Conservation (phyloP, 1,140 invertebrate genomes). For the Brachionus angularis region DNA sequence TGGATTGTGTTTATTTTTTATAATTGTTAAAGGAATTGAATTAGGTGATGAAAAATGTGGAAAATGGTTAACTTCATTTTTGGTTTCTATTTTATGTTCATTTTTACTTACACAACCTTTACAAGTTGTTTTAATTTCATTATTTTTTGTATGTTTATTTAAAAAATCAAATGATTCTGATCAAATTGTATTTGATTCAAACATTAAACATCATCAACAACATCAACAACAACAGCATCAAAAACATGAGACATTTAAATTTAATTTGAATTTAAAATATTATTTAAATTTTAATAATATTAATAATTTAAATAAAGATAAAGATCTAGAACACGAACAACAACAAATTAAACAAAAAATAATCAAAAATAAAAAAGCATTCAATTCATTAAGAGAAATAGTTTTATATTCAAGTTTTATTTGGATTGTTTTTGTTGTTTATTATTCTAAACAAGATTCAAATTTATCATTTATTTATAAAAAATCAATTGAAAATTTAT, state of each 20-base stretch:
- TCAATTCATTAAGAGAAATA: slow-evolving; percentile 50
- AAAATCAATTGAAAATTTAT: too few relatives aligned
- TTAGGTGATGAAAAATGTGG: slow-evolving; percentile 62
- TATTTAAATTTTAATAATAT: slow-evolving; percentile 58
- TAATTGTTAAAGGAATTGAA: slow-evolving; percentile 61
- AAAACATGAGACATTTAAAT: neutral
- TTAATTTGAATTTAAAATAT: too few relatives aligned
- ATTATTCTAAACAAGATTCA: neutral
- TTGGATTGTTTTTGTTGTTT: neutral
- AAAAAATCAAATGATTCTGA: slow-evolving; percentile 59
- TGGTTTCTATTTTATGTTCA: slow-evolving; percentile 62
- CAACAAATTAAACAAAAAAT: too few relatives aligned
- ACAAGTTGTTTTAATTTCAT: slow-evolving; percentile 59
- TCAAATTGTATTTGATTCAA: too few relatives aligned
- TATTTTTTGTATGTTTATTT: slow-evolving; percentile 59
- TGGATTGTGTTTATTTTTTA: slow-evolving; percentile 57
- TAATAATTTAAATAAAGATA: slow-evolving; percentile 47
- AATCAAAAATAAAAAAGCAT: neutral
- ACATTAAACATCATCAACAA: slow-evolving; percentile 59
- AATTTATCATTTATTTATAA: too few relatives aligned
- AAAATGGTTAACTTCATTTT: slow-evolving; percentile 63
- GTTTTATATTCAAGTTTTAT: slow-evolving; percentile 46
- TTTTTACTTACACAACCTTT: slow-evolving; percentile 63
- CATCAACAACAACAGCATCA: slow-evolving; percentile 47
- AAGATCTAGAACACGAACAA: slow-evolving; percentile 45